Evolutionary conservation across 2,888 invertebrate genomes (phyloP).

Genomic region (Lasioglossum malachurum): DNA sequence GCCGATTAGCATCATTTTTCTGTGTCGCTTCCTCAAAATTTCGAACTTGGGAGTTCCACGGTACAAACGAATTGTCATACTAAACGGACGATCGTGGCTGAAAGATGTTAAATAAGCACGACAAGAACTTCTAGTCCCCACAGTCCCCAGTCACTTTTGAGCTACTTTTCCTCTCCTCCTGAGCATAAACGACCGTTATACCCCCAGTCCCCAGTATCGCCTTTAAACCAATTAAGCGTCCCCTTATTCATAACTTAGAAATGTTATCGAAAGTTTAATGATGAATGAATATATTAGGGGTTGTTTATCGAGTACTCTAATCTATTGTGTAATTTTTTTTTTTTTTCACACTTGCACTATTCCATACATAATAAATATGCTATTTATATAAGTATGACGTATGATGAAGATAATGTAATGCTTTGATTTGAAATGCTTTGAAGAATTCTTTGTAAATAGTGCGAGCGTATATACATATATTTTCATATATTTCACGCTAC

Average conservation of each 20-base stretch:
- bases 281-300: background rate
- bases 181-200: constrained; percentile 45
- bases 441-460: background rate
- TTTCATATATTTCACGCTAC: background rate
- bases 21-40: background rate
- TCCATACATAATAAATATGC: background rate
- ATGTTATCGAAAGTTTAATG: background rate
- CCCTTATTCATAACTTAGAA: background rate
- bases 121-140: constrained; percentile 4
- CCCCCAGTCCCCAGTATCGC: background rate
- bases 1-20: constrained; percentile 39
- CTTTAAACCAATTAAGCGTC: background rate
- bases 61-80: background rate
- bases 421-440: background rate
- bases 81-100: background rate
- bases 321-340: background rate
- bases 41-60: background rate
- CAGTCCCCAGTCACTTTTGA: constrained; percentile 21
- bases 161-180: constrained; percentile 35
- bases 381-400: background rate
- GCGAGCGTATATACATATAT: background rate
- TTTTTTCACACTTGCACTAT: background rate
- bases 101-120: constrained; percentile 17
- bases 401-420: too few species aligned
- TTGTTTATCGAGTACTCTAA: background rate